These are phyloP conservation scores for Lordiphosa clarofinis DNA, from an alignment of 1,140 invertebrate species.

Conservation along the genomic window DNA sequence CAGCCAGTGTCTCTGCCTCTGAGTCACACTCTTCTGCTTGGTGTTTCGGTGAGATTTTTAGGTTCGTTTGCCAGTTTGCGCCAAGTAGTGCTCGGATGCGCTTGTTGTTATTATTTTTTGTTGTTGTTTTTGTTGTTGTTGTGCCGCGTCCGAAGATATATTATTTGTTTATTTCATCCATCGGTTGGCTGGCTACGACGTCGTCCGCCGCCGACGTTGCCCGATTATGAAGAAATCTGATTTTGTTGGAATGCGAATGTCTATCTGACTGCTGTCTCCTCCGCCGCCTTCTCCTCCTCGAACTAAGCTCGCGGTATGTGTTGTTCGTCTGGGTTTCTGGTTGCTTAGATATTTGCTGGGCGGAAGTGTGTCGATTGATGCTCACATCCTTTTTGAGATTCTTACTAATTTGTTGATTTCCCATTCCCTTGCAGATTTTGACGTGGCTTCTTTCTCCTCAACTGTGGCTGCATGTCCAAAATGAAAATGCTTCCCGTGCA, in stretches of 20 bases:
- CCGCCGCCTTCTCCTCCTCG: constrained; percentile 9
- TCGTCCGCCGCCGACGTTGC: background rate
- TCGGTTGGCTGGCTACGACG: constrained; percentile 21
- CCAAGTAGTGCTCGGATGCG: constrained; percentile 51
- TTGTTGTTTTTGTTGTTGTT: constrained; percentile 36
- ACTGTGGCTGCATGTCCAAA: constrained; percentile 70
- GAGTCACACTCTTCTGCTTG: constrained; percentile 28
- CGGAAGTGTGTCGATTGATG: constrained; percentile 60
- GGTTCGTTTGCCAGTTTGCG: constrained; percentile 38
- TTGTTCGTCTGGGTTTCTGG: constrained; percentile 23
- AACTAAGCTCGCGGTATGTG: constrained; percentile 19
- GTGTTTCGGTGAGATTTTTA: constrained; percentile 25
- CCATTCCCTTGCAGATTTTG: constrained; percentile 32
- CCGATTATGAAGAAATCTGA: constrained; percentile 70
- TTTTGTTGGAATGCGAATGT: constrained; percentile 72
- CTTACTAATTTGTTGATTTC: constrained; percentile 1
- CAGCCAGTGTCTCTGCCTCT: constrained; percentile 23
- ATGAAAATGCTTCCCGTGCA: constrained; percentile 86
- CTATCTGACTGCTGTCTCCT: constrained; percentile 37
- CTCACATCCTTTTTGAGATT: constrained; percentile 37
- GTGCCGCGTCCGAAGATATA: constrained; percentile 34
- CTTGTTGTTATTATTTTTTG: constrained; percentile 26
- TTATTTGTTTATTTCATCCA: constrained; percentile 54
- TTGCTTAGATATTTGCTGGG: constrained; percentile 43
- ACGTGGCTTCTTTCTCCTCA: constrained; percentile 24